phyloP scores from a whole-genome alignment of 2,888 invertebrate species.

The Branchellion lobata region DNA sequence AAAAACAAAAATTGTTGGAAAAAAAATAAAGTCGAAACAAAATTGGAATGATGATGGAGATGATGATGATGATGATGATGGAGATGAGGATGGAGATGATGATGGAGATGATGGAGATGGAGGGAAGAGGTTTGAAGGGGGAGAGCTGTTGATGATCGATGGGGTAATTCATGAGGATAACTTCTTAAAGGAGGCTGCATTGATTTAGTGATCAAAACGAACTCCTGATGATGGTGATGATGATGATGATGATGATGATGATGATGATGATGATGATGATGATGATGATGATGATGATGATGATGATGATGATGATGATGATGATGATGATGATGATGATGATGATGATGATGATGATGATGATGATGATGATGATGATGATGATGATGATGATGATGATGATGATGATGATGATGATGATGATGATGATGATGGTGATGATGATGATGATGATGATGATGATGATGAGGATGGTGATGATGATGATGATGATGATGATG shows the following conservation, averaged over 20 bases:
- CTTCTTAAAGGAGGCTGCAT: too few species aligned
- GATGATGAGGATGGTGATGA: slow-evolving; percentile 39
- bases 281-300: slow-evolving; percentile 38
- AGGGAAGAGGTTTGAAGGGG: too few species aligned
- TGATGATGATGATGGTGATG: slow-evolving; percentile 41
- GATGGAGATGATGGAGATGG: too few species aligned
- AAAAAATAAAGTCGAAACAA: too few species aligned
- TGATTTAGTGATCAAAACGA: too few species aligned
- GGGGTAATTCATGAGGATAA: too few species aligned
- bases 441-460: slow-evolving; percentile 44
- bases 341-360: slow-evolving; percentile 42
- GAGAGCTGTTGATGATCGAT: too few species aligned
- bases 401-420: slow-evolving; percentile 42
- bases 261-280: slow-evolving; percentile 45
- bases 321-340: slow-evolving; percentile 39
- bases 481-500: slow-evolving; percentile 39
- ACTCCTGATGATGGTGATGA: too few species aligned
- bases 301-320: slow-evolving; percentile 40
- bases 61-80: too few species aligned
- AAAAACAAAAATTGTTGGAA: too few species aligned
- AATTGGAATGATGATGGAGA: too few species aligned
- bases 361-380: slow-evolving; percentile 43
- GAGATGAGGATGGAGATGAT: too few species aligned
- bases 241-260: slow-evolving; percentile 42
- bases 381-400: slow-evolving; percentile 44